Evolutionary conservation across 2,888 invertebrate genomes (phyloP), one percentile per base, ranked within the genome.

Genomic region (Campoletis raptor): DNA sequence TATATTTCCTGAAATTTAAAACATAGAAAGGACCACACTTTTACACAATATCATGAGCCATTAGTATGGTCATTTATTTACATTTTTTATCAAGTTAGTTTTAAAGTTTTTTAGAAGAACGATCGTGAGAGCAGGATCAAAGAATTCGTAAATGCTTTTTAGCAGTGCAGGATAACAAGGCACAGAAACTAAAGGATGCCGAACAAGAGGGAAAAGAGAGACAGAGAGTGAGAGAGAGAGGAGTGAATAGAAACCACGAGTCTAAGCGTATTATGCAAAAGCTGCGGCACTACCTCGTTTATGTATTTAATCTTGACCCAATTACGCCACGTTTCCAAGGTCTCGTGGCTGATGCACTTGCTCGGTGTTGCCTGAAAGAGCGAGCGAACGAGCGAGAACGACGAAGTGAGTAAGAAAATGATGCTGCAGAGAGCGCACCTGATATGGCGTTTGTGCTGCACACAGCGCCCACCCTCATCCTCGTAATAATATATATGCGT

Each of bases 261-360:
- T 82, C 81, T 81, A 77, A 81, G 85, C 76, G 76, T 70, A 85
- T 85, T 85, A 85, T 81, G 78, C 85, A 76, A 83, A 81, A 83
- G 87, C 82, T 54, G 78, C 67, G 66, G 80, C 72, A 52, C 52
- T 67, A 61, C 52, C 80, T 76, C 78, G 80, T 70, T 87, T 84
- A 84, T 83, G 81, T 81, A 85, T 87, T 88, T 85, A 79, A 79
- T 85, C 88, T 85, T 88, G 88, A 88, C 88, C 88, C 80, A 87
- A 88, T 88, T 88, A 79, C 61, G 24, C 79, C 45, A 72, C 42
- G 76, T 74, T 61, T 48, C 81, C 85, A 85, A 85, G 85, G 85
- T 85, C 85, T 24, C 64, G 40, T 70, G 76, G 42, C 70, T 77
- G 76, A 85, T 85, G 85, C 76, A 85, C 52, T 85, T 52, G 45